These are phyloP conservation scores for Cephus pulcher DNA, from an alignment of 2,888 invertebrate species.

Conservation along the genomic window DNA sequence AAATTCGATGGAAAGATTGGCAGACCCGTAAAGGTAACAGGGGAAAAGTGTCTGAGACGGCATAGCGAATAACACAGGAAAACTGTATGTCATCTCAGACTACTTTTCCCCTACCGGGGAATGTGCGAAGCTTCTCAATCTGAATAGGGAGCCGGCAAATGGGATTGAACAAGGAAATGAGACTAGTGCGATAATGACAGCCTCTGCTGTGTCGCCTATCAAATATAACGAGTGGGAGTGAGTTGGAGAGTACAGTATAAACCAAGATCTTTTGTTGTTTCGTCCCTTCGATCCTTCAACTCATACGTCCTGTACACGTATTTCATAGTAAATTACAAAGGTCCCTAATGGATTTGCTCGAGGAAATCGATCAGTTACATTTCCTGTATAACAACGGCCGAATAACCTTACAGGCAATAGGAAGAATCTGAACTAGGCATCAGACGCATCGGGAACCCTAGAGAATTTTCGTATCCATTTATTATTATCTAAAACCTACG, in stretches of 20 bases:
- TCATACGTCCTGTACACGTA: background rate
- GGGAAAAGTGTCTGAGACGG: no score
- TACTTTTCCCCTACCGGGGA: background rate
- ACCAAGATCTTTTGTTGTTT: conserved; percentile 42
- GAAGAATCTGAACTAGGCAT: background rate
- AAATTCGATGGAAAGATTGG: background rate
- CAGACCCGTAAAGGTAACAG: background rate
- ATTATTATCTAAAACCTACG: background rate
- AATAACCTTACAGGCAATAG: background rate
- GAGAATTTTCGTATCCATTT: background rate
- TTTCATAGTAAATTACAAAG: background rate
- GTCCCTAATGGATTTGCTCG: background rate
- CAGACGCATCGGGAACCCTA: no score
- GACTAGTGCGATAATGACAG: background rate
- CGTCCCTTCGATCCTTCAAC: conserved; percentile 41
- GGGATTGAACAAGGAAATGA: background rate
- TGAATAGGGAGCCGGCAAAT: background rate
- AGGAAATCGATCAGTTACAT: background rate
- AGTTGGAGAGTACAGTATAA: background rate
- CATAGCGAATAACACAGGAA: no score
- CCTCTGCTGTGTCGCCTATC: background rate
- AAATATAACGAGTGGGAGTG: background rate
- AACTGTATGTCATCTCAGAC: no score
- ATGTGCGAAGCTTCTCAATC: background rate
- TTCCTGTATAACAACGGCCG: background rate